Conservation (phyloP, 2,113 vertebrate species). For the Pluvianellus socialis region DNA sequence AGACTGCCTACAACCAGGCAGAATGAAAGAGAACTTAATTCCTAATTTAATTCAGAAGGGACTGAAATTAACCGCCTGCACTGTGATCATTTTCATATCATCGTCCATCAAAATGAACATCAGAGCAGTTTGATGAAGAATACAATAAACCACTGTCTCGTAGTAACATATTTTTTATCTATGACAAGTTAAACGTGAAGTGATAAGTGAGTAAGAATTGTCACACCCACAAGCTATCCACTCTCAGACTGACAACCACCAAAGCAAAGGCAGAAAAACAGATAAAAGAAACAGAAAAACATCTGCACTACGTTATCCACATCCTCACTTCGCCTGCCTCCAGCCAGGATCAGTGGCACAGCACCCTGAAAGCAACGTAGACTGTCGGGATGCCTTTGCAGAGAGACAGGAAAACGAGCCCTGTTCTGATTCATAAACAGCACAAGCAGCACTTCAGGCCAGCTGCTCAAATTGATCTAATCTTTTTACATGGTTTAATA, state of each 20-base stretch:
- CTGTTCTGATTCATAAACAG: neutral
- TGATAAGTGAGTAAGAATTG: neutral
- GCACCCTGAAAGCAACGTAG: neutral
- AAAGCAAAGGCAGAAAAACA: neutral
- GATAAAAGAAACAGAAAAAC: neutral
- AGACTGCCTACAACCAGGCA: neutral
- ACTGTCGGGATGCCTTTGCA: neutral
- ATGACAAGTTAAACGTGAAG: neutral
- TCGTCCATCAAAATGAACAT: neutral
- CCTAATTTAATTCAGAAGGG: neutral
- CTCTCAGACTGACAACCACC: neutral
- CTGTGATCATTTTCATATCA: neutral
- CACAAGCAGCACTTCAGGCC: neutral
- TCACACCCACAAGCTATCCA: neutral
- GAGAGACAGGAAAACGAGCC: accelerated
- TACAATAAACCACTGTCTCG: neutral
- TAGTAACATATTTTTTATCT: neutral
- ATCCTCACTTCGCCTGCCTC: neutral
- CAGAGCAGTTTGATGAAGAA: neutral
- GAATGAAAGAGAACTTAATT: neutral
- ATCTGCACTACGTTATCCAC: neutral
- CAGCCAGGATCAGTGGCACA: neutral
- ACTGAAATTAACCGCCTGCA: neutral
- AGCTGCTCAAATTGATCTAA: neutral
- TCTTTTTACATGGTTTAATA: neutral